A percentile compares a stretch with the other conserved stretches of the same genome.
Conservation (phyloP, 2,797 vertebrate genomes). For the Enteromius viviparus region DNA sequence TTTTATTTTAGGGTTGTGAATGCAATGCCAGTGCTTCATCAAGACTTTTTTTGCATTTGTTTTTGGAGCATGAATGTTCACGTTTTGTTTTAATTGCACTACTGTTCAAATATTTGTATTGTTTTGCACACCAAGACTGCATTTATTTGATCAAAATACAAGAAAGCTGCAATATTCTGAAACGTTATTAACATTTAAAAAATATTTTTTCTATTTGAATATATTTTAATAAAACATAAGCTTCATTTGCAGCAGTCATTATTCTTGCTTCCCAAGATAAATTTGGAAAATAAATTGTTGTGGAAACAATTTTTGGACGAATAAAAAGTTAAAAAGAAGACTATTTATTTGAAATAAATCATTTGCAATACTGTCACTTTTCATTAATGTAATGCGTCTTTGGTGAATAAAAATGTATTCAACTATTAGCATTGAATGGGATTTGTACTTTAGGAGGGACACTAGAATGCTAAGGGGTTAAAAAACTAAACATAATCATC, state of each 20-base stretch:
- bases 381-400: neutral
- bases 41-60: neutral
- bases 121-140: neutral
- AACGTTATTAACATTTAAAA: neutral
- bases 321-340: neutral
- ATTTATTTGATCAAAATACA: neutral
- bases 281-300: neutral
- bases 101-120: neutral
- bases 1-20: slow-evolving; percentile 6
- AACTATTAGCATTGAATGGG: too few relatives aligned
- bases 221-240: neutral
- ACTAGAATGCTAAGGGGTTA: too few relatives aligned
- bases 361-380: neutral
- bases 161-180: neutral
- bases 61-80: neutral
- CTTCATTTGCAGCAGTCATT: neutral
- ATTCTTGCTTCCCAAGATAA: neutral
- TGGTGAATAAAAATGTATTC: neutral
- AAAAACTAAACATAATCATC: neutral
- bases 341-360: neutral
- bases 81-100: slow-evolving; percentile 2
- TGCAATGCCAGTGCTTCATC: neutral
- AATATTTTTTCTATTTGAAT: neutral
- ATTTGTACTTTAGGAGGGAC: too few relatives aligned
- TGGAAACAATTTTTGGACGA: neutral